Percentiles rank a stretch among this genome's conserved stretches.
phyloP scores from a whole-genome alignment of 37 sponge, comb jelly and placozoan genomes.

The Ianthella basta region DNA sequence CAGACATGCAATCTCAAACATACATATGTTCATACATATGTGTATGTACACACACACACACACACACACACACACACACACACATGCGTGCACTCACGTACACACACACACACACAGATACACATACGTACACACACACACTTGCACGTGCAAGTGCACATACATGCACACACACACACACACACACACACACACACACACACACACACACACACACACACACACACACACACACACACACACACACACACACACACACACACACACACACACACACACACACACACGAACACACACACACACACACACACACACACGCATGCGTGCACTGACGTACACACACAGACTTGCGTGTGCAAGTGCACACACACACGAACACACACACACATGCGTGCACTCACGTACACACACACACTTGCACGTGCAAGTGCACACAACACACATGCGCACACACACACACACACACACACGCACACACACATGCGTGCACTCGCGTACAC shows the following conservation, averaged over 20 bases:
- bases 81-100: no score
- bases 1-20: no score
- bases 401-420: no score
- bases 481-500: no score
- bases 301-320: conserved; percentile 10
- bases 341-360: no score
- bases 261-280: background rate
- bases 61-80: no score
- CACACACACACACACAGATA: background rate
- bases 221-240: conserved; percentile 17
- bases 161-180: conserved; percentile 14
- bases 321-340: background rate
- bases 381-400: background rate
- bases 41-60: no score
- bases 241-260: conserved; percentile 22
- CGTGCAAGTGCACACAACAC: no score
- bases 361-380: background rate
- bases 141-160: background rate
- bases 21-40: no score
- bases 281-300: conserved; percentile 8
- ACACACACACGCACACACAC: no score
- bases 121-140: conserved; percentile 4
- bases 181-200: conserved; percentile 14
- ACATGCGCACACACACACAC: no score
- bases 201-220: conserved; percentile 2